Percentiles rank a stretch among this genome's conserved stretches.
These are phyloP conservation scores for Babylonia areolata DNA, from an alignment of 1,140 invertebrate genomes.

Conservation along the genomic window DNA sequence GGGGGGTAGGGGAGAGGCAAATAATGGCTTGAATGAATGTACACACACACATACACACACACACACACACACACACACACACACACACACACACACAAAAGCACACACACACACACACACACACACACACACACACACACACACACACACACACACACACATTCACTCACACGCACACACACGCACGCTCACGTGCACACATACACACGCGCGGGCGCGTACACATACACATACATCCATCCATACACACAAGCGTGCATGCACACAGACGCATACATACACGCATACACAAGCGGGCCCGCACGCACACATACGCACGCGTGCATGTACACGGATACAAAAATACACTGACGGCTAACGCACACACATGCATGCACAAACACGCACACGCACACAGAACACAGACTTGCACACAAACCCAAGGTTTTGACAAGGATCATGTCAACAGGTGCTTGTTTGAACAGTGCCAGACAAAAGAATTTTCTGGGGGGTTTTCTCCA, in stretches of 20 bases:
- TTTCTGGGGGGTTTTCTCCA: no score
- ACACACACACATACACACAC: background rate
- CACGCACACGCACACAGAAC: background rate
- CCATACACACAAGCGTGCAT: background rate
- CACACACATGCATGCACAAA: background rate
- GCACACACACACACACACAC: background rate
- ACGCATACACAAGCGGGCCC: background rate
- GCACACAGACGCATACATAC: background rate
- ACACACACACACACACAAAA: constrained; percentile 4
- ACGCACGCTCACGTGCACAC: constrained; percentile 4
- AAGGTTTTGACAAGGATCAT: no score
- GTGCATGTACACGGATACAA: background rate
- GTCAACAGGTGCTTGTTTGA: background rate
- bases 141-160: background rate
- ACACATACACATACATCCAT: background rate
- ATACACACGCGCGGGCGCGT: background rate
- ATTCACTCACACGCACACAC: background rate
- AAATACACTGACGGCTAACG: background rate
- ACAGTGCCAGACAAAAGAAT: background rate
- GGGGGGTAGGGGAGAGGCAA: background rate
- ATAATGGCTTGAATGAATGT: background rate
- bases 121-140: constrained; percentile 19
- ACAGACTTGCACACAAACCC: constrained; percentile 1
- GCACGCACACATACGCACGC: background rate
- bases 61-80: constrained; percentile 21